These are phyloP conservation scores for Lasioglossum morio DNA, from an alignment of 2,888 invertebrate species.

Conservation along the genomic window DNA sequence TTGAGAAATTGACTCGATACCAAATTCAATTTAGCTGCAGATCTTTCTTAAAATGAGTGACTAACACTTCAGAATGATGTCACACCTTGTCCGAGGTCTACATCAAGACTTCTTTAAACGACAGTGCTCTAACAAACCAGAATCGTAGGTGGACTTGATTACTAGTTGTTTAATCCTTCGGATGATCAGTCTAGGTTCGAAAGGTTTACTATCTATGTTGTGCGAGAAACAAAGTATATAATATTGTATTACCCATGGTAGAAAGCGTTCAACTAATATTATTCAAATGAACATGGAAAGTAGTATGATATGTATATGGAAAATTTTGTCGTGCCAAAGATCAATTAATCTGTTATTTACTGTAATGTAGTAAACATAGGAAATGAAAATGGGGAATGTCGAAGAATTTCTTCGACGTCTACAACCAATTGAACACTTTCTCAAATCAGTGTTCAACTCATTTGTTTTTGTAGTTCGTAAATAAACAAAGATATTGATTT, in stretches of 20 bases:
- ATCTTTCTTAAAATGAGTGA: background rate
- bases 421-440: background rate
- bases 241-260: background rate
- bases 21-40: background rate
- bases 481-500: conserved; percentile 5
- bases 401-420: background rate
- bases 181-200: conserved; percentile 1
- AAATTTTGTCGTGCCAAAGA: background rate
- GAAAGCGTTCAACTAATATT: conserved; percentile 1
- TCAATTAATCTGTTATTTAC: background rate
- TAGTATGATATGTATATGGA: background rate
- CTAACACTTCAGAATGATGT: background rate
- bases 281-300: background rate
- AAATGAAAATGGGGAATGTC: background rate
- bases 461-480: background rate
- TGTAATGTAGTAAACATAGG: background rate
- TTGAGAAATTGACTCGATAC: background rate
- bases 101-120: conserved; percentile 32
- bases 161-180: conserved; percentile 51
- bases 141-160: conserved; percentile 47
- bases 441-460: background rate
- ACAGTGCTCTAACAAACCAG: conserved; percentile 35
- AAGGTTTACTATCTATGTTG: conserved; percentile 1
- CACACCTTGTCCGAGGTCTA: background rate
- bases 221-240: background rate